These are phyloP conservation scores for Acronicta aceris DNA, from an alignment of 2,888 invertebrate species.

Conservation along the genomic window DNA sequence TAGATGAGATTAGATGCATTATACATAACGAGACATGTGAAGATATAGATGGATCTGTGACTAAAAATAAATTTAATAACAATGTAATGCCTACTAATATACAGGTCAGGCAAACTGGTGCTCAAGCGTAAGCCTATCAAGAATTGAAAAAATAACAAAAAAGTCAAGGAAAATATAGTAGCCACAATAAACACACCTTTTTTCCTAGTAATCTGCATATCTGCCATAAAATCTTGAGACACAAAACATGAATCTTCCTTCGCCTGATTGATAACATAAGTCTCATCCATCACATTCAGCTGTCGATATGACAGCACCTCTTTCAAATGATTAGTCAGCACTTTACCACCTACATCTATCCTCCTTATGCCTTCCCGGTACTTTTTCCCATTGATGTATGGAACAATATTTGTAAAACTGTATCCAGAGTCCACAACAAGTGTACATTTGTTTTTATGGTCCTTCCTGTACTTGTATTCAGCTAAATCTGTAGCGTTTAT, in stretches of 20 bases:
- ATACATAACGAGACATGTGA: no score
- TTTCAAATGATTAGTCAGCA: slow-evolving; percentile 98
- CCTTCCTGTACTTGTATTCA: slow-evolving; percentile 91
- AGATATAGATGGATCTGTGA: no score
- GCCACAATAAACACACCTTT: slow-evolving; percentile 77
- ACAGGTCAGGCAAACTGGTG: no score
- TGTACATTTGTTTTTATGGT: slow-evolving; percentile 90
- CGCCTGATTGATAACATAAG: slow-evolving; percentile 99
- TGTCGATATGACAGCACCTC: slow-evolving; percentile 98
- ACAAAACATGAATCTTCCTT: slow-evolving; percentile 99
- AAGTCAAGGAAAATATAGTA: no score
- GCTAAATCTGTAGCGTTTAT: slow-evolving; percentile 95
- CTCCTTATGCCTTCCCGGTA: slow-evolving; percentile 92
- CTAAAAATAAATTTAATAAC: no score
- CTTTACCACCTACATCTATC: slow-evolving; percentile 98
- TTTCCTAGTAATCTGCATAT: slow-evolving; percentile 92
- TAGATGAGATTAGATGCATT: no score
- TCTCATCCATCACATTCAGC: slow-evolving; percentile 99
- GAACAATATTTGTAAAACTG: slow-evolving; percentile 98
- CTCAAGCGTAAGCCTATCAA: no score
- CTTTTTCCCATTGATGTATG: slow-evolving; percentile 95
- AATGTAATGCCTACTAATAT: no score
- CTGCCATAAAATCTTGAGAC: slow-evolving; percentile 94
- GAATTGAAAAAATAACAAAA: no score
- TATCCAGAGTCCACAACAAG: slow-evolving; percentile 98